phyloP scores from a whole-genome alignment of 2,888 invertebrate genomes.

The Boloria euphrosyne region DNA sequence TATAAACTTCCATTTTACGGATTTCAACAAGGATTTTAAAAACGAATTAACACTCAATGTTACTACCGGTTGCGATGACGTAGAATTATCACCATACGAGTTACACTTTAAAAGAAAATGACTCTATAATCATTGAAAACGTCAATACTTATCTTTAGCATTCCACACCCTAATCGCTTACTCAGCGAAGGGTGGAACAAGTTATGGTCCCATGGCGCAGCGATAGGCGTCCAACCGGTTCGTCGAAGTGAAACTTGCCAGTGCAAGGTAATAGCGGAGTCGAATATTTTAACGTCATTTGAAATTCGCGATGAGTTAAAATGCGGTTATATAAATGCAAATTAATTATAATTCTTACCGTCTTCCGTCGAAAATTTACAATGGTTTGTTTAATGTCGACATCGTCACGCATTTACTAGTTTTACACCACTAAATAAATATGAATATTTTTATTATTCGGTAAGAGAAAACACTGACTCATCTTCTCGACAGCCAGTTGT shows the following conservation, averaged over 20 bases:
- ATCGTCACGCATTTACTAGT: background rate
- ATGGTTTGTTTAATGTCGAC: background rate
- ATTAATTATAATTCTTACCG: conserved; percentile 6
- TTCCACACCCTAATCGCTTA: conserved; percentile 30
- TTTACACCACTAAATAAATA: conserved; percentile 6
- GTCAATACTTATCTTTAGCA: conserved; percentile 23
- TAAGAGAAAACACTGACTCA: conserved; percentile 8
- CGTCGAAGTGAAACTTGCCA: conserved; percentile 22
- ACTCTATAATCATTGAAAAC: conserved; percentile 13
- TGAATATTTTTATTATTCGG: conserved; percentile 7
- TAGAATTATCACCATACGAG: background rate
- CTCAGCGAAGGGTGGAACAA: conserved; percentile 27
- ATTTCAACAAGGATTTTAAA: background rate
- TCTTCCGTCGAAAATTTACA: background rate
- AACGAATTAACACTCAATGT: conserved; percentile 2
- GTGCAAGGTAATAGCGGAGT: conserved; percentile 20
- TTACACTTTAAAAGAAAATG: conserved; percentile 8
- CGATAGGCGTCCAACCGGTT: conserved; percentile 27
- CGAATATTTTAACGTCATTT: conserved; percentile 25
- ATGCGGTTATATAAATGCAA: background rate
- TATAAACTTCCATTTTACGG: background rate
- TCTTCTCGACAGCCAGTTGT: background rate
- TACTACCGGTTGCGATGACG: background rate
- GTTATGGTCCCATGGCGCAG: conserved; percentile 19
- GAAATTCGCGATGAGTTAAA: conserved; percentile 19